Evolutionary conservation across 2,888 invertebrate genomes (phyloP), one percentile per base, ranked within the genome.

Genomic region (Plebejus melissa): DNA sequence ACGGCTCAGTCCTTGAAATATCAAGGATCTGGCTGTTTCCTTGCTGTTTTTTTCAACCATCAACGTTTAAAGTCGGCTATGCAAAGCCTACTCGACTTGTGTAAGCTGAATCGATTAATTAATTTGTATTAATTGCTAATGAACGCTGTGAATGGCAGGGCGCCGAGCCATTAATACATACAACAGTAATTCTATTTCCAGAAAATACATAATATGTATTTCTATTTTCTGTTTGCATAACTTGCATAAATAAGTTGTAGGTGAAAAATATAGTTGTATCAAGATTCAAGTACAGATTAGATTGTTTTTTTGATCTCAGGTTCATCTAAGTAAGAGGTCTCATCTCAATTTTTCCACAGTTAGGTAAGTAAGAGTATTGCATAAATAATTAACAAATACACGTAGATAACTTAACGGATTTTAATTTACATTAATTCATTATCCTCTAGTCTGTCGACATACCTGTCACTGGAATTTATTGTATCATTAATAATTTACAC

Each of bases 61-160:
- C 32, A 32, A 54, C 28, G 16, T 28, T 72, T 22, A 38, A 41
- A 50, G 54, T 28, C 72, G 32, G 54, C 76, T 77, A 77, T 80
- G 79, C 16, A 74, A 58, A 74, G 74, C 46, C 58, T 74, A 28
- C 60, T 78, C 22, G 22, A 22, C 74, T 75, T 79, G 79, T 76
- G 77, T 77, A 74, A 77, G 71, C 74, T 78, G 77, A 79, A 78
- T 80, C 77, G 78, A 81, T 81, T 80, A 79, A 81, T 79, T 81
- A 80, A 82, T 82, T 80, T 80, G 76, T 79, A 81, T 81, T 80
- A 80, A 81, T 80, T 75, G 77, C 77, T 80, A 80, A 80, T 81
- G 77, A 80, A 76, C 78, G 75, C 70, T 76, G 76, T 77, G 76
- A 79, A 57, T 75, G 76, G 76, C 74, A 77, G 78, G 76, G 74